Conservation (phyloP, 2,888 invertebrate species). For the Minunthozetes semirufus region DNA sequence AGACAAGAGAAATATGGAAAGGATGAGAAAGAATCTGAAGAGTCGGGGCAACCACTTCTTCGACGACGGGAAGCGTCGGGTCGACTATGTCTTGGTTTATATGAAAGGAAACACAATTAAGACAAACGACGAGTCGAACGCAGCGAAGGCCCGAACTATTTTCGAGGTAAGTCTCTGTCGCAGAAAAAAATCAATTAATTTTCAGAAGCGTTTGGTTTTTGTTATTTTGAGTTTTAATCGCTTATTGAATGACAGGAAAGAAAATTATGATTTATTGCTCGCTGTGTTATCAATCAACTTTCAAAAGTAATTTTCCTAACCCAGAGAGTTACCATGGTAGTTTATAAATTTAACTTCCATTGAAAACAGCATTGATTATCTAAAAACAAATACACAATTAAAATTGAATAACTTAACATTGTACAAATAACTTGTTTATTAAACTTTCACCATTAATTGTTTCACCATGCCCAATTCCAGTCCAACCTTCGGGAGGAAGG, state of each 20-base stretch:
- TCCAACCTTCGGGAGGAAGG: conserved; percentile 66
- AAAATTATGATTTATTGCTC: too few species aligned
- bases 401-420: too few species aligned
- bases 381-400: too few species aligned
- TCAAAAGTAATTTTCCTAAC: too few species aligned
- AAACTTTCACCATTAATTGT: background rate
- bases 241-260: too few species aligned
- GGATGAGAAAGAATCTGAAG: background rate
- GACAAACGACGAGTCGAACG: conserved; percentile 18
- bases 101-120: conserved; percentile 22
- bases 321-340: too few species aligned
- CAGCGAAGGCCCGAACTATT: conserved; percentile 9
- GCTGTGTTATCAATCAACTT: background rate
- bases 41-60: conserved; percentile 37
- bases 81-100: conserved; percentile 43
- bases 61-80: conserved; percentile 40
- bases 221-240: too few species aligned
- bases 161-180: conserved; percentile 31
- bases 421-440: background rate
- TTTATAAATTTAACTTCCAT: too few species aligned
- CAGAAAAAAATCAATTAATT: too few species aligned
- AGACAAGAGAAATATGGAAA: background rate
- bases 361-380: too few species aligned
- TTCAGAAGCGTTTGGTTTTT: too few species aligned
- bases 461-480: conserved; percentile 57